Evolutionary conservation across 92 coral and sea anemone species (phyloP).

Genomic region (Chrysogorgia sp.): DNA sequence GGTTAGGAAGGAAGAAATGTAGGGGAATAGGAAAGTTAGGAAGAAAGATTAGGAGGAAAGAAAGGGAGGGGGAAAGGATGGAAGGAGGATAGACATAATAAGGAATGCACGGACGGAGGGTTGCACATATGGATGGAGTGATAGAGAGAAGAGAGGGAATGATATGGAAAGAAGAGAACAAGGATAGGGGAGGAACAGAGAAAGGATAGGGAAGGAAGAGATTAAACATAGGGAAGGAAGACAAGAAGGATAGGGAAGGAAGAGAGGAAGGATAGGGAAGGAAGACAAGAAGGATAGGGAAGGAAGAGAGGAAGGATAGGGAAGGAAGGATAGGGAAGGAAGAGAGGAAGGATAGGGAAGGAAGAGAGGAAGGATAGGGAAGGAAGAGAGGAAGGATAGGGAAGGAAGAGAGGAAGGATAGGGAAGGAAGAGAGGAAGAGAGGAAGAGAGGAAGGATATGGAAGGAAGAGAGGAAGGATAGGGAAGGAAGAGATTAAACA

Average conservation of each 20-base stretch:
- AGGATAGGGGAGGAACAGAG: no score
- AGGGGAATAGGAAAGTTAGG: no score
- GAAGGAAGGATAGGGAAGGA: not conserved
- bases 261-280: slow-evolving; percentile 2
- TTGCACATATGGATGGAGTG: no score
- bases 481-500: not conserved
- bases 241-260: not conserved
- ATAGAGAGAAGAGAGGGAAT: no score
- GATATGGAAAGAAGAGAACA: no score
- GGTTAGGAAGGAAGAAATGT: no score
- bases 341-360: no score
- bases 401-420: not conserved
- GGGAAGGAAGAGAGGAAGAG: not conserved
- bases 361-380: not conserved
- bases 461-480: not conserved
- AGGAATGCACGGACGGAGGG: no score
- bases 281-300: not conserved
- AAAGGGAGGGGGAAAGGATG: no score
- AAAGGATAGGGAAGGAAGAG: no score
- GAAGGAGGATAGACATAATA: no score
- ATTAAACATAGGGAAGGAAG: not conserved
- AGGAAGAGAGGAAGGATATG: not conserved
- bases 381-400: not conserved
- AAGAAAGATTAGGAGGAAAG: no score
- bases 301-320: not conserved